Evolutionary conservation across 2,797 vertebrate genomes (phyloP).

Genomic region (Rhyacichthys aspro): DNA sequence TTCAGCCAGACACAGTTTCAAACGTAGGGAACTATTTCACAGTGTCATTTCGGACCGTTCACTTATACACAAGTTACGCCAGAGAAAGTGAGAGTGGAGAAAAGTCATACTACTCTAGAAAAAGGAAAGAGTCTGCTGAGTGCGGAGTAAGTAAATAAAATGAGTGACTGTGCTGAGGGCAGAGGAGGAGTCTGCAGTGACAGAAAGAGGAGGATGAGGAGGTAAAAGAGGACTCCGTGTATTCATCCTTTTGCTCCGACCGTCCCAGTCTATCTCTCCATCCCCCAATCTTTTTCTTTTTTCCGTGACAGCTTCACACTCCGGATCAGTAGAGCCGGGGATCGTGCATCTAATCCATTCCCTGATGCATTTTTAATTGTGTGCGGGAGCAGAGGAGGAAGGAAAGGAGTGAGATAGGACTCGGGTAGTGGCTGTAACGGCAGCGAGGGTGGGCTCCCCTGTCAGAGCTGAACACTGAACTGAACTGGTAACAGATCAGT

Average conservation of each 20-base stretch:
- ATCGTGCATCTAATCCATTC: constrained; percentile 76
- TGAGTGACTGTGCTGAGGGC: too few species aligned
- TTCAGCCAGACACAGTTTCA: background rate
- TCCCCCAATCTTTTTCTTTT: constrained; percentile 44
- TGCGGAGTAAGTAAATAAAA: too few species aligned
- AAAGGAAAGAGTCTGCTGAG: too few species aligned
- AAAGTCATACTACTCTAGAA: constrained; percentile 80
- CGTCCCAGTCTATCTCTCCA: background rate
- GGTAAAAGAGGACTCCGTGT: constrained; percentile 21
- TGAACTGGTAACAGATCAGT: constrained; percentile 38
- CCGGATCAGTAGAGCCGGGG: constrained; percentile 73
- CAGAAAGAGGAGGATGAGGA: background rate
- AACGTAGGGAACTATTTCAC: too few species aligned
- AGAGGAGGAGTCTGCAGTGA: constrained; percentile 36
- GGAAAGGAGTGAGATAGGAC: constrained; percentile 21
- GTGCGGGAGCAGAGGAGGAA: constrained; percentile 43
- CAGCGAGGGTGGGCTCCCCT: constrained; percentile 24
- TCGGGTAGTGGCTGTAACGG: constrained; percentile 38
- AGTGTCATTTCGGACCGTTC: too few species aligned
- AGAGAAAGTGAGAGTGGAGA: constrained; percentile 54
- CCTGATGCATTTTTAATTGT: constrained; percentile 84
- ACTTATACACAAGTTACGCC: constrained; percentile 12
- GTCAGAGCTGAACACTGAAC: constrained; percentile 23
- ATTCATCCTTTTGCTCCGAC: constrained; percentile 40
- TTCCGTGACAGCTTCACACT: constrained; percentile 81